Evolutionary conservation across 2,888 invertebrate species (phyloP).

Genomic region (Sminthurinus aureus): DNA sequence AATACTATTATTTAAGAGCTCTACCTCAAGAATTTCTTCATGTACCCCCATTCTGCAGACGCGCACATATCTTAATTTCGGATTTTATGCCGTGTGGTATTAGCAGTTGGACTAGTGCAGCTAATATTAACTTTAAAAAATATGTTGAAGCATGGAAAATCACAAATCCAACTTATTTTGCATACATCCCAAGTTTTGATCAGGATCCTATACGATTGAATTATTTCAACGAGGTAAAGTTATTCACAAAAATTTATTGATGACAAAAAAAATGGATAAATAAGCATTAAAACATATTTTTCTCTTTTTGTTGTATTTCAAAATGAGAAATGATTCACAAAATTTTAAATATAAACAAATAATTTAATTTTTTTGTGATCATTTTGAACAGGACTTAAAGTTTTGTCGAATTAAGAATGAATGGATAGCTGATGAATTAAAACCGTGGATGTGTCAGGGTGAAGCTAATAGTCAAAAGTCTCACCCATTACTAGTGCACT

Average conservation of each 20-base stretch:
- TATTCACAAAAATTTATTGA: too few relatives aligned
- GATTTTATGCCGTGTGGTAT: background rate
- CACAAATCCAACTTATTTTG: slow-evolving; percentile 25
- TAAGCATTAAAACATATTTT: background rate
- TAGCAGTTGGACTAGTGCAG: slow-evolving; percentile 18
- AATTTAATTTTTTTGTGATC: background rate
- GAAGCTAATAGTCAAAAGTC: background rate
- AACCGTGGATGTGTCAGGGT: background rate
- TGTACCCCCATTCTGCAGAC: slow-evolving; percentile 3
- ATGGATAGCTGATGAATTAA: background rate
- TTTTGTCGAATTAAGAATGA: background rate
- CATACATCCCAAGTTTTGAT: background rate
- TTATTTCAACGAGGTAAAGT: slow-evolving; percentile 13
- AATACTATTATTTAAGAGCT: background rate
- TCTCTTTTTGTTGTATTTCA: background rate
- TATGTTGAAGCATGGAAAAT: slow-evolving; percentile 22
- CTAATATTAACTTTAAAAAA: slow-evolving; percentile 11
- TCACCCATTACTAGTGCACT: background rate
- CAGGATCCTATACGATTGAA: background rate
- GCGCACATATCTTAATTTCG: slow-evolving; percentile 18
- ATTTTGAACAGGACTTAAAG: background rate
- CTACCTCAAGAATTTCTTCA: slow-evolving; percentile 16
- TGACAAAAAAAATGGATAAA: background rate
- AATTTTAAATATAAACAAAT: background rate
- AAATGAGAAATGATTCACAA: background rate